These are phyloP conservation scores for Drosophila neutralis DNA, from an alignment of 2,888 invertebrate genomes.

Conservation along the genomic window DNA sequence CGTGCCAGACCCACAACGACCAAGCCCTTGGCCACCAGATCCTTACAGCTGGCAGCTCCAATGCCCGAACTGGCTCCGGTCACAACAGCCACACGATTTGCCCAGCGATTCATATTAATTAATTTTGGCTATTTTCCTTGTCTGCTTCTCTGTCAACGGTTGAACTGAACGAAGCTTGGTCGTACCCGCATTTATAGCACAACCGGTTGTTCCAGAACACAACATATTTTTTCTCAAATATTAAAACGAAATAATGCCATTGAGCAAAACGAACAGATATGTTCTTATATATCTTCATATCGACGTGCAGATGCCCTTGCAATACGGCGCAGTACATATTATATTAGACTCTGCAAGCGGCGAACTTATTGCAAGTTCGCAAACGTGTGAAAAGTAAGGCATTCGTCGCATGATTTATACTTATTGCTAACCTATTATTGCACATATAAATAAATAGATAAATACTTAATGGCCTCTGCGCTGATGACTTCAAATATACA, in stretches of 20 bases:
- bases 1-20: constrained; percentile 86
- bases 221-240: neutral
- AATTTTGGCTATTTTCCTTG: too few species aligned
- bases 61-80: constrained; percentile 88
- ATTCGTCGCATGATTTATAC: neutral
- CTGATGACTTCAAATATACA: neutral
- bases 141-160: neutral
- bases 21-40: constrained; percentile 85
- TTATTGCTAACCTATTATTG: neutral
- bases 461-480: neutral
- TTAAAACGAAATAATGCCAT: neutral
- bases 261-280: neutral
- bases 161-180: neutral
- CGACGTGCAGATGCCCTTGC: neutral
- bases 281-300: neutral
- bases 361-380: neutral
- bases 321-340: neutral
- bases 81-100: constrained; percentile 87
- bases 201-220: neutral
- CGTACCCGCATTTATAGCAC: constrained; percentile 26
- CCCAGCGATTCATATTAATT: constrained; percentile 86
- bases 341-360: neutral
- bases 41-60: constrained; percentile 85
- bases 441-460: neutral
- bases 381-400: neutral